A percentile compares a stretch with the other conserved stretches of the same genome.
phyloP scores from a whole-genome alignment of 2,113 vertebrate genomes.

The Siniperca chuatsi region DNA sequence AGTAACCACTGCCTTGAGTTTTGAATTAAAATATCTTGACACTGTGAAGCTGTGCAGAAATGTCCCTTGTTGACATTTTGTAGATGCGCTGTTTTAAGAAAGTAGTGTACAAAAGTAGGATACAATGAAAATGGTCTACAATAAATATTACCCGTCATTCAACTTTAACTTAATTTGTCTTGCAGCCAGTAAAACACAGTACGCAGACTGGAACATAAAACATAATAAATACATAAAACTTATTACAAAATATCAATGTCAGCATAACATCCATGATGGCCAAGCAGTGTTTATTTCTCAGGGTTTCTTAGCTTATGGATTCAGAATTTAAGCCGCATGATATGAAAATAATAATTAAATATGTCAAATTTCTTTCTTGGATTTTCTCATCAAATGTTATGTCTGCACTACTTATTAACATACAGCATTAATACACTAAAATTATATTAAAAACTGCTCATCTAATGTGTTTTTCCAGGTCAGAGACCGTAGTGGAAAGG shows the following conservation, averaged over 20 bases:
- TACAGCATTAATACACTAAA: neutral
- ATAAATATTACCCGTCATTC: neutral
- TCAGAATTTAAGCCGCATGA: neutral
- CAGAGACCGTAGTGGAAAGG: conserved; percentile 97
- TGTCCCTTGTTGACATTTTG: conserved; percentile 29
- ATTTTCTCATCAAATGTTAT: neutral
- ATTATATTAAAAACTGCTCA: neutral
- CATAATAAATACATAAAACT: neutral
- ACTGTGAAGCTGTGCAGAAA: conserved; percentile 44
- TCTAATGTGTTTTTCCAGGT: conserved; percentile 82
- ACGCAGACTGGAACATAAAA: neutral
- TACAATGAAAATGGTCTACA: neutral
- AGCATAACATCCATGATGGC: neutral
- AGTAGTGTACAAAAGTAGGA: neutral
- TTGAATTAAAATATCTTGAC: conserved; percentile 51
- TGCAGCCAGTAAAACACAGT: neutral
- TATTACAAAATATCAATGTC: neutral
- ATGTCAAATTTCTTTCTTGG: neutral
- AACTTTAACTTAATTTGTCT: neutral
- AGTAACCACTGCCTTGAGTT: conserved; percentile 49
- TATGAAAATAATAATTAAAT: neutral
- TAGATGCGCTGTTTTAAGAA: neutral
- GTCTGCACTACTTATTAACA: neutral
- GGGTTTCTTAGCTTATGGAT: neutral
- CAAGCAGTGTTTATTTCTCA: neutral